Evolutionary conservation across 2,113 vertebrate species (phyloP).

Genomic region (Zapornia atra): DNA sequence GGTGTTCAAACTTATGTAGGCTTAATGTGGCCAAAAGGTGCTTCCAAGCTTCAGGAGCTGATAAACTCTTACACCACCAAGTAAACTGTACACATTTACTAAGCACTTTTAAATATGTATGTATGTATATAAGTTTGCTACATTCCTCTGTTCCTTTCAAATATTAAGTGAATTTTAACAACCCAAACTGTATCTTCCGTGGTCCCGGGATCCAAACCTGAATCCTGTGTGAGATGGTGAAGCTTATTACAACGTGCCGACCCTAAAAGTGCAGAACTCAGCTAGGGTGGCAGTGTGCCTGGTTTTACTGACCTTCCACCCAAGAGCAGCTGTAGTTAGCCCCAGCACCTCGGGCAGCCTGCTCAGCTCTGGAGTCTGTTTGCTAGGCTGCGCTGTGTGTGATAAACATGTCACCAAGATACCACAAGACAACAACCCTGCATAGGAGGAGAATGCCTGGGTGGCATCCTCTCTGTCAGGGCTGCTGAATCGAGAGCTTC

Average conservation of each 20-base stretch:
- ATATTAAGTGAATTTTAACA: neutral
- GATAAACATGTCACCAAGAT: neutral
- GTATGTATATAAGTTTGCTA: accelerated
- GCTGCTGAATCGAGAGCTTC: neutral
- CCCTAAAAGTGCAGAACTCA: accelerated
- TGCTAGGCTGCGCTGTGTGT: accelerated
- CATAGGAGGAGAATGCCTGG: accelerated
- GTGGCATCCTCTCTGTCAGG: accelerated
- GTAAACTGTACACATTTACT: neutral
- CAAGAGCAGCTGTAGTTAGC: neutral
- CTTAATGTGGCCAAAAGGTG: neutral
- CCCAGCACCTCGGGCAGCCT: neutral
- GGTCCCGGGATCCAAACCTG: neutral
- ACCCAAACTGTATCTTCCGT: neutral
- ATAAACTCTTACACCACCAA: neutral
- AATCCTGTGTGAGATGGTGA: accelerated
- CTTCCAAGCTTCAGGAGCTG: neutral
- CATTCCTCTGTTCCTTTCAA: neutral
- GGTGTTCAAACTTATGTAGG: neutral
- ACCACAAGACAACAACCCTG: accelerated
- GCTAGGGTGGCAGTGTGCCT: neutral
- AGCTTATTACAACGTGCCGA: accelerated
- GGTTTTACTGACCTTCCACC: no score
- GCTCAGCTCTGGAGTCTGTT: neutral
- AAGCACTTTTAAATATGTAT: neutral